Evolutionary conservation across 2,113 vertebrate genomes (phyloP).

Genomic region (Alligator sinensis): DNA sequence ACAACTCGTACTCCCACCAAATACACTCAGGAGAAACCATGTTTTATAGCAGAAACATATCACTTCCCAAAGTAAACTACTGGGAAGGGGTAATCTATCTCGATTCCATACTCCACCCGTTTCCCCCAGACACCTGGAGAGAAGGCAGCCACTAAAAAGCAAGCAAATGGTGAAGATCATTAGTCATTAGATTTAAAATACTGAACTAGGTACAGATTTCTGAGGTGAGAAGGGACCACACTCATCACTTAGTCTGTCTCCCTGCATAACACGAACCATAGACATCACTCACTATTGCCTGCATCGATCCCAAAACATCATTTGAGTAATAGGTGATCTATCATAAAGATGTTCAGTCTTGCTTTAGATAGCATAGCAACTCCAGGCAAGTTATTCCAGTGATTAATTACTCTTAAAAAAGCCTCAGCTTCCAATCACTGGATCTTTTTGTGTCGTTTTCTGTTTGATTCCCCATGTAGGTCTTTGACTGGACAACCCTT

Average conservation of each 20-base stretch:
- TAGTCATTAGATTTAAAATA: neutral
- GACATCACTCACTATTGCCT: too few relatives aligned
- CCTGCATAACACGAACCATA: too few relatives aligned
- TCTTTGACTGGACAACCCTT: too few relatives aligned
- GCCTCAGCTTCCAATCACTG: too few relatives aligned
- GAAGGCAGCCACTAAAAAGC: neutral
- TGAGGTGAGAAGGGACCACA: neutral
- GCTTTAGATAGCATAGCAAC: neutral
- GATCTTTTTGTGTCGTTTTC: too few relatives aligned
- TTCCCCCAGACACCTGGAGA: neutral
- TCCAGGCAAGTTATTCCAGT: neutral
- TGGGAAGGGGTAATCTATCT: neutral
- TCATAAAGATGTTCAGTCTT: neutral
- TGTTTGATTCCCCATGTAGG: too few relatives aligned
- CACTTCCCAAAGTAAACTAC: neutral
- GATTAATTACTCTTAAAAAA: too few relatives aligned
- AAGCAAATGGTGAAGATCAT: neutral
- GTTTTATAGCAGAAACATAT: neutral
- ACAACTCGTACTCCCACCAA: neutral
- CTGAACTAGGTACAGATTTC: neutral
- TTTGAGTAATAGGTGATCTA: too few relatives aligned
- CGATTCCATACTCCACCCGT: neutral
- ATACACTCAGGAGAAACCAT: neutral
- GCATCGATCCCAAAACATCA: too few relatives aligned
- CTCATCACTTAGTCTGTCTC: neutral